Base-by-base conservation (phyloP, 2,113 vertebrate species). In the Melierax canorus region DNA sequence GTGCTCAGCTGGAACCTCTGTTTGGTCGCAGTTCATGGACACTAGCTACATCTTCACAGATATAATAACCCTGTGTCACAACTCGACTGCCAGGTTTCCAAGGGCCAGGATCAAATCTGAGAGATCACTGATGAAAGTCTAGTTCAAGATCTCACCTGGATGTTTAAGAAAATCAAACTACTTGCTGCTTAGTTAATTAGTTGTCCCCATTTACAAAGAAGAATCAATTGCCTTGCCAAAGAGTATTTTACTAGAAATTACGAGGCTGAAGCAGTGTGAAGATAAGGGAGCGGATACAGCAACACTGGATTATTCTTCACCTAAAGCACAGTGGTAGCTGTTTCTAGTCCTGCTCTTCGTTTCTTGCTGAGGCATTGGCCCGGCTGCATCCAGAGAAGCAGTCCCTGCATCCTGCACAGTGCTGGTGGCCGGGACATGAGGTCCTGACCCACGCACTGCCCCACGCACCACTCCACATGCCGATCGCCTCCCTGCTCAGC, bases 401-500 rank as follows among this genome's bases (percentile, higher is more conserved):
- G 36, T 17, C 10, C 13, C 59, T n/a, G 66, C 6, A 30, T 12
- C 27, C 21, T 1, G 1, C 20, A 16, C 9, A 19, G 11, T 50
- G 66, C 39, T 5, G 2, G 38, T 15, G 45, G 30, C 38, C 34
- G 6, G n/a, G 26, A 15, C 15, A 43, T 0, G 2, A 59, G 11
- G 7, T 10, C 6, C 15, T 50, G 64, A 16, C 26, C 30, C 45
- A 53, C 0, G 3, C 27, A 23, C 15, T 3, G 10, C n/a, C 32
- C 34, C 53, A n/a, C 0, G 2, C 12, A 23, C 26, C 2, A 4
- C 51, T 32, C 11, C 23, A 63, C 43, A 6, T 7, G 26, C 14
- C 1, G 0, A 5, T 0, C 1, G 2, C 59, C 5, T 66, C 24
- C 21, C 17, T 23, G 20, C 34, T 36, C 13, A 13, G 15, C 11